These are phyloP conservation scores for Cottoperca gobio DNA, from an alignment of 2,797 vertebrate species.

Conservation along the genomic window DNA sequence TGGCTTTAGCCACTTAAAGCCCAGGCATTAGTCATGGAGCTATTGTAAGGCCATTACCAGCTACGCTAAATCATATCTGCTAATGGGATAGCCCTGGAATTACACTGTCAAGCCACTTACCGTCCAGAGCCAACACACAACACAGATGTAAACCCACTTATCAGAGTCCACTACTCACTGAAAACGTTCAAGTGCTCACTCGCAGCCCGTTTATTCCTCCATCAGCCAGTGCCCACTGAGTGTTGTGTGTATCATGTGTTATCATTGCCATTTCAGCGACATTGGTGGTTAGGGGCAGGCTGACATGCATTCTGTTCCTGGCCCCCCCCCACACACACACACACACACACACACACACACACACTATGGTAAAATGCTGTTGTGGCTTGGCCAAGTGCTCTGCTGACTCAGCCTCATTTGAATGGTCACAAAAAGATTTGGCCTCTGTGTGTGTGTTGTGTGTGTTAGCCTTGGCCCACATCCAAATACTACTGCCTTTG, in stretches of 20 bases:
- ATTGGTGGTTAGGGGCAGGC: slow-evolving; percentile 38
- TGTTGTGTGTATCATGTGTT: slow-evolving; percentile 37
- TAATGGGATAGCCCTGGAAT: slow-evolving; percentile 69
- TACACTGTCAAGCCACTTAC: slow-evolving; percentile 66
- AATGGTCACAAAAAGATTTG: slow-evolving; percentile 76
- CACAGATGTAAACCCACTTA: neutral
- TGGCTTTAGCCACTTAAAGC: slow-evolving; percentile 58
- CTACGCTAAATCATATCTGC: slow-evolving; percentile 57
- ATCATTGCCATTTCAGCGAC: slow-evolving; percentile 53
- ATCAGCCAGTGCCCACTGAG: slow-evolving; percentile 4
- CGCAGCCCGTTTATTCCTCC: neutral
- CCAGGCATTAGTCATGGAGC: slow-evolving; percentile 50
- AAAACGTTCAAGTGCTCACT: slow-evolving; percentile 15
- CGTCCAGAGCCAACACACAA: slow-evolving; percentile 37
- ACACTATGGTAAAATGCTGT: slow-evolving; percentile 71
- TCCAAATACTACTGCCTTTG: slow-evolving; percentile 68
- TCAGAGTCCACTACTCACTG: slow-evolving; percentile 3
- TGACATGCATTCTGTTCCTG: slow-evolving; percentile 33
- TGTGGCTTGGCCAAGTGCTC: slow-evolving; percentile 65
- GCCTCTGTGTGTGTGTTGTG: slow-evolving; percentile 45
- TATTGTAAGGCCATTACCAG: slow-evolving; percentile 69
- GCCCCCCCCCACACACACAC: slow-evolving; percentile 6
- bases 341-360: slow-evolving; percentile 26
- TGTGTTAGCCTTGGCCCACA: slow-evolving; percentile 60
- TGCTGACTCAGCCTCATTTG: slow-evolving; percentile 79